Evolutionary conservation across 1,140 invertebrate species (phyloP).

Genomic region (Polypedilum vanderplanki): DNA sequence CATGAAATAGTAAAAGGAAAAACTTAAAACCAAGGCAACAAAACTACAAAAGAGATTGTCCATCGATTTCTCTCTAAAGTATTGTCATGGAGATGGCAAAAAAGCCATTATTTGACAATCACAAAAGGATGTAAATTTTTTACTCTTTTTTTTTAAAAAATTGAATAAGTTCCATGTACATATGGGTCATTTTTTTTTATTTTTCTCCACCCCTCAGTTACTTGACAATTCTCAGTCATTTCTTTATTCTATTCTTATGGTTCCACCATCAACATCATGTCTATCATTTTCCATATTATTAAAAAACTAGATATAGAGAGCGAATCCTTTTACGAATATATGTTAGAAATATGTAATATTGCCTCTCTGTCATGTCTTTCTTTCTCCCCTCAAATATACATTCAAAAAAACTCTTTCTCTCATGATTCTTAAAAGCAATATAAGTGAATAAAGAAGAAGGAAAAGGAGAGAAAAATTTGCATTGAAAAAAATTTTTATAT

Average conservation of each 20-base stretch:
- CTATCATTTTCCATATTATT: conserved; percentile 14
- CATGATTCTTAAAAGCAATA: no score
- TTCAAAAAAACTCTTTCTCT: no score
- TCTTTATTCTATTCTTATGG: not conserved
- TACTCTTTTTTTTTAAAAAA: not conserved
- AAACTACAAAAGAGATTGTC: no score
- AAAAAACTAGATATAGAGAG: not conserved
- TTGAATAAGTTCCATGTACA: not conserved
- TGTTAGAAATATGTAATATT: not conserved
- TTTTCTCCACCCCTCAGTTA: not conserved
- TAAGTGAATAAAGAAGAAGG: not conserved
- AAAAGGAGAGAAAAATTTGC: conserved; percentile 11
- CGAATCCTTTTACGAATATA: not conserved
- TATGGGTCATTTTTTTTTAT: not conserved
- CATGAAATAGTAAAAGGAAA: no score
- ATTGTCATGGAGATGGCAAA: no score
- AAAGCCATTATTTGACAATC: not conserved
- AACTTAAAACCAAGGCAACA: no score
- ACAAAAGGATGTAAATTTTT: not conserved
- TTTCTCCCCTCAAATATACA: not conserved
- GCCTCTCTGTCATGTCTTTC: not conserved
- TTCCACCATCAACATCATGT: not conserved
- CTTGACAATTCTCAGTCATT: not conserved
- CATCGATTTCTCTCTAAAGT: no score
- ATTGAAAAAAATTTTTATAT: conserved; percentile 3